Evolutionary conservation across 2,113 vertebrate genomes (phyloP).

Genomic region (Rattus norvegicus): DNA sequence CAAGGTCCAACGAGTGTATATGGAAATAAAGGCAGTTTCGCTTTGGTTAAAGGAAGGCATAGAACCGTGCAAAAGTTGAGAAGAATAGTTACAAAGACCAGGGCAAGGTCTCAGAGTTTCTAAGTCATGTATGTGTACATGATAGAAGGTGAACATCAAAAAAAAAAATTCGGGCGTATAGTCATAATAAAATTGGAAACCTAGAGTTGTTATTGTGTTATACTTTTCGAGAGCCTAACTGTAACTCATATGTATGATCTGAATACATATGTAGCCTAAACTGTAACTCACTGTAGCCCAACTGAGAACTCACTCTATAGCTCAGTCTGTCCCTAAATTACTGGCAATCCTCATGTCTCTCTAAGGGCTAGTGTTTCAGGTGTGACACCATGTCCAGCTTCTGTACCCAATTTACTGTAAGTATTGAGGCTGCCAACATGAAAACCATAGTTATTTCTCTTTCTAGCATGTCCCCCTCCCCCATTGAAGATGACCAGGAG

Average conservation of each 20-base stretch:
- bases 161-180: not conserved
- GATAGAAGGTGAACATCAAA: not conserved
- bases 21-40: not conserved
- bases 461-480: not conserved
- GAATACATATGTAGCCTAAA: not conserved
- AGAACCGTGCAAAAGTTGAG: not conserved
- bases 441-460: not conserved
- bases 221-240: not conserved
- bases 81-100: not conserved
- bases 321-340: not conserved
- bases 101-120: not conserved
- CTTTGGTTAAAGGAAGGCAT: not conserved
- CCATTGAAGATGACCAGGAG: not conserved
- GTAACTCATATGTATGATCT: not conserved
- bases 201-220: not conserved
- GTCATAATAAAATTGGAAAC: not conserved
- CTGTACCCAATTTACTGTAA: not conserved
- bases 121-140: not conserved
- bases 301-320: not conserved
- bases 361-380: not conserved
- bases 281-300: not conserved
- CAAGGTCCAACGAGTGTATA: not conserved
- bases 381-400: not conserved
- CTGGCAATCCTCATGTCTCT: not conserved
- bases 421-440: not conserved